Conservation (phyloP, 2,113 vertebrate species). For the Eptatretus burgeri region DNA sequence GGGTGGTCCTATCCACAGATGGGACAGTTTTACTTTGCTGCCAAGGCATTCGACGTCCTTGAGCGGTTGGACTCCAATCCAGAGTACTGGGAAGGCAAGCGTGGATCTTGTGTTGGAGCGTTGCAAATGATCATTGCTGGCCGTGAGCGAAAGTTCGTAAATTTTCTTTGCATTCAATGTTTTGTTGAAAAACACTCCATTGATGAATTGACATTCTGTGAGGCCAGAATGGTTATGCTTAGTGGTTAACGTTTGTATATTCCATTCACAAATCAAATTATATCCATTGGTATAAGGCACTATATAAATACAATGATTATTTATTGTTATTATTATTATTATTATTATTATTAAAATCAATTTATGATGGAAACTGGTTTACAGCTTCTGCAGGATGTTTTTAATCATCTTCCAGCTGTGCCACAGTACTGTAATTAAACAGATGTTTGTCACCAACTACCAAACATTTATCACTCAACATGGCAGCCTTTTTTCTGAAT, state of each 20-base stretch:
- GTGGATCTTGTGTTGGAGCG: conserved; percentile 72
- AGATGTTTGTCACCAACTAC: too few species aligned
- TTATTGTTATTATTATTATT: too few species aligned
- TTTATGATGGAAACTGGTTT: too few species aligned
- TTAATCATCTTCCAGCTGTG: too few species aligned
- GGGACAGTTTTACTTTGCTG: conserved; percentile 82
- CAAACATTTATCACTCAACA: too few species aligned
- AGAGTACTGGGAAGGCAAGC: conserved; percentile 81
- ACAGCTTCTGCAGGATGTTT: too few species aligned
- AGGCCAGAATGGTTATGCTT: not conserved
- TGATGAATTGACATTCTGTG: not conserved
- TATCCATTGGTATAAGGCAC: not conserved
- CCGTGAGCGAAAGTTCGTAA: conserved; percentile 48
- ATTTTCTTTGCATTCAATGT: not conserved
- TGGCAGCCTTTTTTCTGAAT: too few species aligned
- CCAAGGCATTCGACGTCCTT: conserved; percentile 69
- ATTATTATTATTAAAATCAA: too few species aligned
- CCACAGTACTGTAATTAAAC: too few species aligned
- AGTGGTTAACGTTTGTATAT: not conserved
- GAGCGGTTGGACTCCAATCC: conserved; percentile 61
- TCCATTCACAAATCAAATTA: not conserved
- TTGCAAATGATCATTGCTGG: conserved; percentile 87
- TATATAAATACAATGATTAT: too few species aligned
- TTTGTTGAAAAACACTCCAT: not conserved
- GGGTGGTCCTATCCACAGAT: conserved; percentile 22